Evolutionary conservation across 37 sponge, comb jelly and placozoan species (phyloP).

Genomic region (Cliona cf. orientalis): DNA sequence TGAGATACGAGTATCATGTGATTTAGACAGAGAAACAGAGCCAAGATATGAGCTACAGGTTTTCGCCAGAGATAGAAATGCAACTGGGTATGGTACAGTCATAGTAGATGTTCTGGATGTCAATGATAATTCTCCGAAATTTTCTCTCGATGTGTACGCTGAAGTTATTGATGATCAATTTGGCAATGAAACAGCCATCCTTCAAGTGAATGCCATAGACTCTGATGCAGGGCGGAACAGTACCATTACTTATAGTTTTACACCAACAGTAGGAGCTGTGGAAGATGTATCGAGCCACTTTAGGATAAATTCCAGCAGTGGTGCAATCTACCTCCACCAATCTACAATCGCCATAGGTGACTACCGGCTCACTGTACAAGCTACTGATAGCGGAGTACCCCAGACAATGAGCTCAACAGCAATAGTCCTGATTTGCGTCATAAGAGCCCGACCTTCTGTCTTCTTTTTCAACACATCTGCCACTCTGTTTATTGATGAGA

Average conservation of each 20-base stretch:
- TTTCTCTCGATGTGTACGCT: slow-evolving; percentile 30
- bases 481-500: slow-evolving; percentile 20
- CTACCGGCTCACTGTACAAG: slow-evolving; percentile 30
- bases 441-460: slow-evolving; percentile 2
- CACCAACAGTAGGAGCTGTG: background rate
- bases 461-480: background rate
- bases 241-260: background rate
- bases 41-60: slow-evolving; percentile 5
- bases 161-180: background rate
- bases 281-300: background rate
- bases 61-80: background rate
- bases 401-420: slow-evolving; percentile 9
- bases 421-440: slow-evolving; percentile 34
- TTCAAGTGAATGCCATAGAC: slow-evolving; percentile 27
- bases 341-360: slow-evolving; percentile 27
- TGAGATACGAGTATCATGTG: slow-evolving; percentile 13
- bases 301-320: slow-evolving; percentile 13
- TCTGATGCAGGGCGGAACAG: slow-evolving; percentile 29
- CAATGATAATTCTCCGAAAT: slow-evolving; percentile 60
- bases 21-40: slow-evolving; percentile 15
- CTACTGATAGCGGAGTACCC: slow-evolving; percentile 22
- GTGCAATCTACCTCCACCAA: slow-evolving; percentile 5
- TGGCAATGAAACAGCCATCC: slow-evolving; percentile 21
- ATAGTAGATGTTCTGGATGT: slow-evolving; percentile 44
- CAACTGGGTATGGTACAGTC: background rate